These are phyloP conservation scores for Ptychodera flava DNA, from an alignment of 35 echinoderm and acorn worm species.

Conservation along the genomic window DNA sequence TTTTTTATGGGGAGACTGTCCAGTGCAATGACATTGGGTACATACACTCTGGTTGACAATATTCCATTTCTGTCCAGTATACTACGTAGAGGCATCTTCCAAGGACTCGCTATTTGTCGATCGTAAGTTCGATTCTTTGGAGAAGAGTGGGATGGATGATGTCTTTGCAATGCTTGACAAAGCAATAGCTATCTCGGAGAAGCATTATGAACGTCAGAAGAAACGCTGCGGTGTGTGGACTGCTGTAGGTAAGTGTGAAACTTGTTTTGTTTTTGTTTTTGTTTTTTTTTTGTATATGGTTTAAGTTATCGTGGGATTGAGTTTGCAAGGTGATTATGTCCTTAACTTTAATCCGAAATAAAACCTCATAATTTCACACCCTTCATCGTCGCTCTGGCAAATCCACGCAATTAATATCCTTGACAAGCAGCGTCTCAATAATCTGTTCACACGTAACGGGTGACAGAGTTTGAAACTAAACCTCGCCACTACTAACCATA, in stretches of 20 bases:
- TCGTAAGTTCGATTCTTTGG: background rate
- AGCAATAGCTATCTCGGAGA: background rate
- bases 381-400: background rate
- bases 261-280: background rate
- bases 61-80: background rate
- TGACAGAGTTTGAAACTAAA: too few relatives aligned
- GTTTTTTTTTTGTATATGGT: background rate
- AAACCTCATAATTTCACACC: too few relatives aligned
- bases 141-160: background rate
- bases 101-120: background rate
- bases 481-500: too few relatives aligned
- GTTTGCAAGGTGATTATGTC: background rate
- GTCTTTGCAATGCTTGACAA: background rate
- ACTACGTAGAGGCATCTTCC: background rate
- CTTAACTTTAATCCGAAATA: too few relatives aligned
- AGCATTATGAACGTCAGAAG: background rate
- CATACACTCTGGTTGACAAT: background rate
- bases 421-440: too few relatives aligned
- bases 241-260: background rate
- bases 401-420: too few relatives aligned
- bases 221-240: background rate
- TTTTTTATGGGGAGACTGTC: background rate
- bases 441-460: too few relatives aligned
- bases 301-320: background rate
- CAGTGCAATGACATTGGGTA: background rate